These are phyloP conservation scores for Drosophila demipolita DNA, from an alignment of 2,888 invertebrate genomes.

Conservation along the genomic window DNA sequence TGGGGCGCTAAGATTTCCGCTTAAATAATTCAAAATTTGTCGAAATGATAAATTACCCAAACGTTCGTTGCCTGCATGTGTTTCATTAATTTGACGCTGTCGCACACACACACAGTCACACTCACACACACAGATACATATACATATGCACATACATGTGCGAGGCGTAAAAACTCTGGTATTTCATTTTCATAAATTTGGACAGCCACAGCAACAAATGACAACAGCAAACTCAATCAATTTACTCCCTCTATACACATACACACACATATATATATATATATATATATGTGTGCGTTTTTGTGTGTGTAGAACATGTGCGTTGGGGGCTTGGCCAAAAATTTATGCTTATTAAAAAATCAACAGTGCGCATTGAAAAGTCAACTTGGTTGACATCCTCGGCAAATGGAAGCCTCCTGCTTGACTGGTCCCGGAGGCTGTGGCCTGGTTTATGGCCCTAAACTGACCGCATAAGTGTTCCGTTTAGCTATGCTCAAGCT, in stretches of 20 bases:
- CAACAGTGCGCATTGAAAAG: slow-evolving; percentile 72
- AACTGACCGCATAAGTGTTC: slow-evolving; percentile 20
- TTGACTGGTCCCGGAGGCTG: slow-evolving; percentile 1
- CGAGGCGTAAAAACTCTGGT: slow-evolving; percentile 45
- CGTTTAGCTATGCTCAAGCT: slow-evolving; percentile 4
- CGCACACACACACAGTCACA: slow-evolving; percentile 16
- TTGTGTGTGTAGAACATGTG: slow-evolving; percentile 12
- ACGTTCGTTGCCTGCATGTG: slow-evolving; percentile 59
- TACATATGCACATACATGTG: slow-evolving; percentile 33
- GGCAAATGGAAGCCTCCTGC: slow-evolving; percentile 11
- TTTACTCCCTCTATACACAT: slow-evolving; percentile 48
- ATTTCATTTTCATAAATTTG: slow-evolving; percentile 75
- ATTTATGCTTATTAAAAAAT: slow-evolving; percentile 75
- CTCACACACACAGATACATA: neutral
- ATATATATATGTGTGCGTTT: slow-evolving; percentile 18
- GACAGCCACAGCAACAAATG: slow-evolving; percentile 69
- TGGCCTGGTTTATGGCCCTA: neutral
- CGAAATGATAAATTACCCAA: slow-evolving; percentile 75
- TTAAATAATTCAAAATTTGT: slow-evolving; percentile 76
- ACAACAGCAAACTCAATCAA: slow-evolving; percentile 76
- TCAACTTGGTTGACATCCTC: slow-evolving; percentile 58
- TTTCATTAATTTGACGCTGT: slow-evolving; percentile 69
- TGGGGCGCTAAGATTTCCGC: slow-evolving; percentile 65
- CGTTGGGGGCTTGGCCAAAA: slow-evolving; percentile 45
- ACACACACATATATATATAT: neutral